Base-by-base conservation (phyloP, 1,140 invertebrate genomes). In the Hormaphis cornu region DNA sequence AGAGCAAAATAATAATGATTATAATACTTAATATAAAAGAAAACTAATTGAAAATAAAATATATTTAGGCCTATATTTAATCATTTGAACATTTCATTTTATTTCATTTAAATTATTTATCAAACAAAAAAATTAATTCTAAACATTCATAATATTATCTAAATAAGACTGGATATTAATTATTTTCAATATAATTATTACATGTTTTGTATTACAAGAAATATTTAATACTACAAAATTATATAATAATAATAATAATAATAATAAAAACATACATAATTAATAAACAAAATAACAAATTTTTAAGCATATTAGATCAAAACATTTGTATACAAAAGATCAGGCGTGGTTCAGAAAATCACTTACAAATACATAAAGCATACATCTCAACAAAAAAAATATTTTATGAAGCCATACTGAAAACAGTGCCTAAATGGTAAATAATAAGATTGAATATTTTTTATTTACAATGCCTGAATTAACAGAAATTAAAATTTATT, bases 341-440 rank as follows among this genome's bases (percentile, higher is more conserved):
- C 28, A 50, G 18, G 61, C 10, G 44, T 66, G 42, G 42, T 66
- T 66, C 33, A 66, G 2, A 66, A 66, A 20, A 66, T 66, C 61
- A 66, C 40, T 66, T 37, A 12, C 48, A 22, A 24, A 50, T 22
- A 50, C 1, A 48, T 22, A 20, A 48, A 48, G 12, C 26, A 46
- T 16, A 48, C 50, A 50, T 35, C 14, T 50, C 46, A 5, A 30
- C 14, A 66, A 33, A 28, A 61, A 46, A 42, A 66, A 66, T 28
- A 50, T 66, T 53, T 50, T 66, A 42, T 42, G 44, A 66, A 66
- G 61, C 61, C 61, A 66, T 66, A 42, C 61, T 66, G 61, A 66
- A 66, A 66, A 48, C 61, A 66, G 44, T 48, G 40, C 35, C 46
- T 48, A 48, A 61, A n/a, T n/a, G n/a, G n/a, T n/a, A n/a, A n/a